These are phyloP conservation scores for Zoanthus gigantus DNA, from an alignment of 92 coral and sea anemone species.

Conservation along the genomic window DNA sequence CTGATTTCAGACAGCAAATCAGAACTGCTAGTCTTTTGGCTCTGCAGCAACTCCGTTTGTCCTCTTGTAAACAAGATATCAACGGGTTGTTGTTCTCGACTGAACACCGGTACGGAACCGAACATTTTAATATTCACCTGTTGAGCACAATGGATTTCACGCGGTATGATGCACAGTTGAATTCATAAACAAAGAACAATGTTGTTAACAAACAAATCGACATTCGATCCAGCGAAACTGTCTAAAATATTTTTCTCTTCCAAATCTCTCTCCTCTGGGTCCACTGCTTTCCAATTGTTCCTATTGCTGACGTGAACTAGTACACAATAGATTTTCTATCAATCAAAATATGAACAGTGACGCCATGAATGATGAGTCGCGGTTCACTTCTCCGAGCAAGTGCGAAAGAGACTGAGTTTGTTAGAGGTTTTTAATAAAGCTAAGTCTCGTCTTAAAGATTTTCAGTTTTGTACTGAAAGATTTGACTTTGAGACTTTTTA, in stretches of 20 bases:
- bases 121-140: background rate
- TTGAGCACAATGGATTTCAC: background rate
- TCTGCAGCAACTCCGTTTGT: background rate
- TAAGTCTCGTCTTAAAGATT: no score
- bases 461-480: no score
- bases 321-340: no score
- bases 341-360: no score
- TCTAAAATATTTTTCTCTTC: no score
- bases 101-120: background rate
- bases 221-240: background rate
- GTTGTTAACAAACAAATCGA: background rate
- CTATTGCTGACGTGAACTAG: no score
- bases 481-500: no score
- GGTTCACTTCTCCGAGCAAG: no score
- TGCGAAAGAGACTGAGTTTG: no score
- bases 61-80: constrained; percentile 3
- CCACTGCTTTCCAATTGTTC: background rate
- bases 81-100: background rate
- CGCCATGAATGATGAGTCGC: no score
- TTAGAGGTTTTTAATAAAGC: no score
- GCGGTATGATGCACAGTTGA: constrained; percentile 6
- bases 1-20: no score
- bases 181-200: background rate
- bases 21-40: background rate
- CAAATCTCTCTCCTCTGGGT: background rate